phyloP scores from a whole-genome alignment of 2,888 invertebrate species.

The Hipparchia sbordonii region DNA sequence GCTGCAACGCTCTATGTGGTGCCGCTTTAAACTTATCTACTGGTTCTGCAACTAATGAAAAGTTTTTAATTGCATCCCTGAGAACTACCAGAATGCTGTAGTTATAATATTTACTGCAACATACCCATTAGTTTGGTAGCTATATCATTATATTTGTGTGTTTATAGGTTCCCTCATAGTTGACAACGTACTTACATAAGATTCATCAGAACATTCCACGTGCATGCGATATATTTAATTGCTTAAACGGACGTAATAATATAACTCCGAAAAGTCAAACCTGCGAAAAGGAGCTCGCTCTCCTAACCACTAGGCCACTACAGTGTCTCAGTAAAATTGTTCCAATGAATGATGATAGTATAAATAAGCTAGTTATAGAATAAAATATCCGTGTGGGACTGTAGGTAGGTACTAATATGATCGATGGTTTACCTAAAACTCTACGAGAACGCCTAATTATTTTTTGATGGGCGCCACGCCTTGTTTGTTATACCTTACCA shows the following conservation, averaged over 20 bases:
- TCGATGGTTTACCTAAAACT: neutral
- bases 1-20: too few relatives aligned
- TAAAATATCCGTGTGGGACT: neutral
- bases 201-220: neutral
- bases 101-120: neutral
- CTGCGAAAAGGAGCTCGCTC: too few relatives aligned
- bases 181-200: neutral
- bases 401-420: neutral
- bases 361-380: neutral
- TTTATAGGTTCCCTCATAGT: neutral
- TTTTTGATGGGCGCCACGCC: slow-evolving; percentile 18
- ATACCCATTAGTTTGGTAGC: too few relatives aligned
- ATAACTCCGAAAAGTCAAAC: too few relatives aligned
- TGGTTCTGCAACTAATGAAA: slow-evolving; percentile 28
- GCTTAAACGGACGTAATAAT: too few relatives aligned
- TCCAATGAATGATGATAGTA: too few relatives aligned
- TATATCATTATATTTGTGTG: neutral
- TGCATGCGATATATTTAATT: too few relatives aligned
- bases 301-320: too few relatives aligned
- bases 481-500: slow-evolving; percentile 1
- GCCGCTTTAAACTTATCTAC: slow-evolving; percentile 5
- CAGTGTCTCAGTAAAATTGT: too few relatives aligned
- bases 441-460: slow-evolving; percentile 1
- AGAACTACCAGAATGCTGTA: slow-evolving; percentile 13
- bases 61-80: slow-evolving; percentile 30